Base-by-base conservation (phyloP, 2,888 invertebrate genomes). In the Elmis aenea region DNA sequence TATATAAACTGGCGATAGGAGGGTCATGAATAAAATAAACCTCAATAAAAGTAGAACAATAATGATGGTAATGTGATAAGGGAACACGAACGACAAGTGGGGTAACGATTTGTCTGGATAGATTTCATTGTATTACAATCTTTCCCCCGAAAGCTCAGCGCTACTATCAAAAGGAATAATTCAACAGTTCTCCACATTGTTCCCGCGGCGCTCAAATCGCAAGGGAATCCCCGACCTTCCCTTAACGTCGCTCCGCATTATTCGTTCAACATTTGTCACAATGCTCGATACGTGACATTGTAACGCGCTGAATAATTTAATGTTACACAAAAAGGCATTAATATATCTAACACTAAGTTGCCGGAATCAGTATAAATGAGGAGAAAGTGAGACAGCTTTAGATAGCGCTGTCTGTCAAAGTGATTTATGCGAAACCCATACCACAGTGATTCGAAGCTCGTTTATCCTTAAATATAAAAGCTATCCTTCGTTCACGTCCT, bases 381-480 rank as follows among this genome's bases (percentile, higher is more conserved):
- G 59, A 56, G 54, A 59, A 59, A 59, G 50, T 49, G 51, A 53
- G 55, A 50, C 55, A 52, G 54, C 48, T 54, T 55, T 58, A 56
- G 61, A 62, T 62, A 61, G 60, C 58, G 59, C 61, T 62, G 63
- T 61, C 63, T 57, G 59, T 62, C 63, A 62, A 56, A 59, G 58
- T 64, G 63, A 64, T 64, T 64, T 62, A 64, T 64, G 63, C 58
- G 60, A 58, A 62, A 60, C 58, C 61, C 55, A 62, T 59, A 59
- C 55, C 55, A 34, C 45, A 48, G 40, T 45, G 48, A 48, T 48
- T 45, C 45, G 39, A 38, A 40, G 42, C 45, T 45, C 45, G 45
- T 45, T 45, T 48, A 48, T 48, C 48, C 45, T 48, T 48, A 45
- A 43, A 48, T 45, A 48, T 48, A 48, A 48, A 48, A 48, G 48